phyloP scores from a whole-genome alignment of 2,797 vertebrate genomes.

The Myotis daubentonii region DNA sequence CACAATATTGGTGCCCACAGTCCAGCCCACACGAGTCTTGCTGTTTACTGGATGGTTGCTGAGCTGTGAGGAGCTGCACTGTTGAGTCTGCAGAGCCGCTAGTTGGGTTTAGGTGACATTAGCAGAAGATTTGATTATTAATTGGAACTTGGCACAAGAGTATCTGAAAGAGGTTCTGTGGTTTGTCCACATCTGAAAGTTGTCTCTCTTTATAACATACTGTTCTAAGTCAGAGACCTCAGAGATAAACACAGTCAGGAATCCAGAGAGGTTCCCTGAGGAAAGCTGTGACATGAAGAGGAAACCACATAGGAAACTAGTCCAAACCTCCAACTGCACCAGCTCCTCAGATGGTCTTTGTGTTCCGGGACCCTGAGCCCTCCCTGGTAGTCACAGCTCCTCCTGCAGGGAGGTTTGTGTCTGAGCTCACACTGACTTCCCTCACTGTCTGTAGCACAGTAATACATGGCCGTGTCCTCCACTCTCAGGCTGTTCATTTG shows the following conservation, averaged over 20 bases:
- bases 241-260: not conserved
- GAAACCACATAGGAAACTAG: not conserved
- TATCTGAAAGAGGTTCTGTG: not conserved
- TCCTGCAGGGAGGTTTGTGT: too few relatives aligned
- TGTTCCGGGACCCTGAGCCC: too few relatives aligned
- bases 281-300: not conserved
- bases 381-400: too few relatives aligned
- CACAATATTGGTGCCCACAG: not conserved
- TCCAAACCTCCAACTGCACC: not conserved
- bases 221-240: not conserved
- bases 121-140: not conserved
- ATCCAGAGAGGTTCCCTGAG: not conserved
- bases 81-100: not conserved
- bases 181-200: not conserved
- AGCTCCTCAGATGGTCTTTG: not conserved
- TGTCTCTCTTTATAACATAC: not conserved
- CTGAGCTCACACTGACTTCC: too few relatives aligned
- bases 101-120: not conserved
- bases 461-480: not conserved
- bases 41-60: not conserved
- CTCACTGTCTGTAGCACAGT: too few relatives aligned
- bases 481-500: not conserved
- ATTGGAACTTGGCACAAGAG: not conserved
- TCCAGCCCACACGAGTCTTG: not conserved
- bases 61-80: not conserved